These are phyloP conservation scores for Philopedon plagiatum DNA, from an alignment of 2,888 invertebrate species.

Conservation along the genomic window DNA sequence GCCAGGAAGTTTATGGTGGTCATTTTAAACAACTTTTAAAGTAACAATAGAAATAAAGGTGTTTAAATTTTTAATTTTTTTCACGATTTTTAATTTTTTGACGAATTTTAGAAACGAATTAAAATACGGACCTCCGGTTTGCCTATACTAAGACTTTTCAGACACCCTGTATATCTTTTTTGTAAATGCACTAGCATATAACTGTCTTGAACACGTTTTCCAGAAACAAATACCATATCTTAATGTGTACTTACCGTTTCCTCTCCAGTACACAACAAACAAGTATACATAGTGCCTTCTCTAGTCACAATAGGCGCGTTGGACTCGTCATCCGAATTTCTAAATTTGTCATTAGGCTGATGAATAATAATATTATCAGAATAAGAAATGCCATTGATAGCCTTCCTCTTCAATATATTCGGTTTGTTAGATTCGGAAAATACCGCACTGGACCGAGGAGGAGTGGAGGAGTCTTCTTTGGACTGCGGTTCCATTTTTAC, in stretches of 20 bases:
- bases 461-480: conserved; percentile 43
- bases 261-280: conserved; percentile 70
- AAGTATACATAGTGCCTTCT: conserved; percentile 71
- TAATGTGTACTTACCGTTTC: conserved; percentile 64
- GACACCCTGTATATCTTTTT: no score
- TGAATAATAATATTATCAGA: conserved; percentile 39
- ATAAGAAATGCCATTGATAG: conserved; percentile 29
- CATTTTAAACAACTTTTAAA: no score
- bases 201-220: no score
- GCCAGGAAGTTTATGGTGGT: no score
- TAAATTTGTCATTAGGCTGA: conserved; percentile 23
- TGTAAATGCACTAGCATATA: no score
- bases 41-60: no score
- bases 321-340: conserved; percentile 39
- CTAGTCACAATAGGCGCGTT: conserved; percentile 55
- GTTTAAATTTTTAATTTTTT: no score
- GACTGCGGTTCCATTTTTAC: conserved; percentile 59
- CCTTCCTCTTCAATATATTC: conserved; percentile 62
- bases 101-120: no score
- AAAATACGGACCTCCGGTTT: no score
- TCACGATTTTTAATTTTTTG: no score
- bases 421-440: conserved; percentile 55
- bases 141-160: no score
- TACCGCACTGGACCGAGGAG: conserved; percentile 2
- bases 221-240: no score